Evolutionary conservation across 2,797 vertebrate genomes (phyloP), one percentile per base, ranked within the genome.

Genomic region (Macropodus opercularis): DNA sequence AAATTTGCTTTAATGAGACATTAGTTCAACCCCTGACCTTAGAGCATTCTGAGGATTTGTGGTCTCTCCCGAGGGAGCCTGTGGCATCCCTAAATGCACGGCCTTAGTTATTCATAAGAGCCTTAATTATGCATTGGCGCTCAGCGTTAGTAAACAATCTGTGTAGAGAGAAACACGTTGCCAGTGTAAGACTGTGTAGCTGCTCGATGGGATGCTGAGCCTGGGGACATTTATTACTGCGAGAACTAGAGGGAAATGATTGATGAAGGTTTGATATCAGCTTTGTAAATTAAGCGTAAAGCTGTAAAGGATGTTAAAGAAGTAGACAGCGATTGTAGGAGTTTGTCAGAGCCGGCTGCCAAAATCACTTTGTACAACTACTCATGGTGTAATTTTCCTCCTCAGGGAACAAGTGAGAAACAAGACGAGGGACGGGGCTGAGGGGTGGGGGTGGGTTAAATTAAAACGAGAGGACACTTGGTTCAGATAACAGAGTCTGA

Each of bases 391-490:
- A 40, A 72, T 83, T 73, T 78, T 75, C 68, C 50, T 62, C 68
- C 67, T 53, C 54, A 9, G 58, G 67, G 75, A 71, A 75, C 63
- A 64, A 72, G 72, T 51, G 15, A n/a, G 31, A 62, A 40, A 49
- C 29, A 21, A 32, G 29, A 21, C 23, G 32, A 13, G 23, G n/a
- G 1, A 13, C 9, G 6, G 11, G 32, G 31, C 58, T 21, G 36
- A 18, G 7, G 43, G 35, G 9, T 36, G 11, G n/a, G n/a, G n/a
- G n/a, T 49, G 69, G 60, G 79, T 83, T 75, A 78, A 79, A 82
- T 87, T 80, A 73, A 81, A 80, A 75, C 14, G 62, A 82, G 76
- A 68, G 74, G 79, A 86, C 78, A 77, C 75, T 85, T 65, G 70
- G 67, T 83, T 65, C 81, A 77, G 76, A 76, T 80, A 86, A 72